A percentile compares a stretch with the other conserved stretches of the same genome.
These are phyloP conservation scores for Mirza zaza DNA, from an alignment of 2,113 vertebrate genomes.

Conservation along the genomic window DNA sequence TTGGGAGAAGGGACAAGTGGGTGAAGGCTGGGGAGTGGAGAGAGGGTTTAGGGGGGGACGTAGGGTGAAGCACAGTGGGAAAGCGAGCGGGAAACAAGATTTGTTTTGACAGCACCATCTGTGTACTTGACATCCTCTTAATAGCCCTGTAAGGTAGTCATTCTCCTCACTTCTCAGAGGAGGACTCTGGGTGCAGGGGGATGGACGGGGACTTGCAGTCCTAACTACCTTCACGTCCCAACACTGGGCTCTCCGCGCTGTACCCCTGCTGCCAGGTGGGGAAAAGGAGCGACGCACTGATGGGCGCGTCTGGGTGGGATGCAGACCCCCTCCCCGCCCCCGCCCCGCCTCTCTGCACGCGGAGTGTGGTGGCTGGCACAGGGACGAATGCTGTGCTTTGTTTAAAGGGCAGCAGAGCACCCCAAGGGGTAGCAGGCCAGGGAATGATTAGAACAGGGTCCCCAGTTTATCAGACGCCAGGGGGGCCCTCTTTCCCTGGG, in stretches of 20 bases:
- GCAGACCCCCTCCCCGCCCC: rapidly evolving
- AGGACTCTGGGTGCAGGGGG: not conserved
- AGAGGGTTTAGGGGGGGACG: not conserved
- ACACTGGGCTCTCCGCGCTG: not conserved
- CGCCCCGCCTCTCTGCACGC: not conserved
- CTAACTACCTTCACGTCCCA: rapidly evolving
- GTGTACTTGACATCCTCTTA: not conserved
- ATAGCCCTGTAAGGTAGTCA: rapidly evolving
- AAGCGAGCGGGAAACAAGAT: not conserved
- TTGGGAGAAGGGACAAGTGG: not conserved
- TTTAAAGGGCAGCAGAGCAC: not conserved
- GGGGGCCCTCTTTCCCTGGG: not conserved
- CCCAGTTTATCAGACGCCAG: not conserved
- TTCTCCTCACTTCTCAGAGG: not conserved
- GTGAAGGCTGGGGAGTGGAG: not conserved
- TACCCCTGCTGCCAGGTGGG: not conserved
- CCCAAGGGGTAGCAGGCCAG: not conserved
- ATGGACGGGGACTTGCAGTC: rapidly evolving
- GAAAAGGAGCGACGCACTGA: not conserved
- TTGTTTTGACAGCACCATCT: not conserved
- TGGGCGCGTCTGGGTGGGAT: not conserved
- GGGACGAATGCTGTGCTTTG: not conserved
- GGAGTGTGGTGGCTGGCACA: not conserved
- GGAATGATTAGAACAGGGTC: not conserved
- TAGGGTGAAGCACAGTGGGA: not conserved